Evolutionary conservation across 1,140 invertebrate species (phyloP).

Genomic region (Pogonus chalceus): DNA sequence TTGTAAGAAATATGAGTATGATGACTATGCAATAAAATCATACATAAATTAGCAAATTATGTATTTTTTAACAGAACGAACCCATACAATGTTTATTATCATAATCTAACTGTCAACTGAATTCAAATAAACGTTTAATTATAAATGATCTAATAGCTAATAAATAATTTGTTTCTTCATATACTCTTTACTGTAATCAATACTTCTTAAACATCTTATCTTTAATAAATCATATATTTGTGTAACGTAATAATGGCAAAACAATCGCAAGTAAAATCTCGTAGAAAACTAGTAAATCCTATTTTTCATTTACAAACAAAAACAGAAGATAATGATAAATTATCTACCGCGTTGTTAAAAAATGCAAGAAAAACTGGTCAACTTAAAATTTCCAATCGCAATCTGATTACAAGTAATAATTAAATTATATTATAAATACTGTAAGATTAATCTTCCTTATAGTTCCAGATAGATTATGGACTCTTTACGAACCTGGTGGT

Average conservation of each 20-base stretch:
- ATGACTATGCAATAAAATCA: too few species aligned
- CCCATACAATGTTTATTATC: too few species aligned
- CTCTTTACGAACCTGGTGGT: conserved; percentile 62
- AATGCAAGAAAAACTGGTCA: conserved; percentile 66
- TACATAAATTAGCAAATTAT: too few species aligned
- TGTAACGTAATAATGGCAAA: conserved; percentile 22
- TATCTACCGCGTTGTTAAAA: conserved; percentile 60
- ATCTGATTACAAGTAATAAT: conserved; percentile 61
- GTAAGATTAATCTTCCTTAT: conserved; percentile 25
- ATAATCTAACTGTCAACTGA: too few species aligned
- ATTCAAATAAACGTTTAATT: background rate
- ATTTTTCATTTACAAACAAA: conserved; percentile 59
- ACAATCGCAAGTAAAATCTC: conserved; percentile 27
- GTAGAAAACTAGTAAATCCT: conserved; percentile 42
- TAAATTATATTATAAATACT: conserved; percentile 11
- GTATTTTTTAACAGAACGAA: too few species aligned
- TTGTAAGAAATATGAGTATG: too few species aligned
- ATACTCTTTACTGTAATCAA: background rate
- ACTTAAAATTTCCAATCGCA: conserved; percentile 66
- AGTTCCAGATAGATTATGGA: conserved; percentile 77
- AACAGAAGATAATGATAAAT: conserved; percentile 51
- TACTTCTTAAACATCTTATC: background rate
- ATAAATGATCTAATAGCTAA: background rate
- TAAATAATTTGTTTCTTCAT: background rate
- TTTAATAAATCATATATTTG: background rate